A percentile compares a stretch with the other conserved stretches of the same genome.
Evolutionary conservation across 2,113 vertebrate species (phyloP).

Genomic region (cat (Felis catus)): DNA sequence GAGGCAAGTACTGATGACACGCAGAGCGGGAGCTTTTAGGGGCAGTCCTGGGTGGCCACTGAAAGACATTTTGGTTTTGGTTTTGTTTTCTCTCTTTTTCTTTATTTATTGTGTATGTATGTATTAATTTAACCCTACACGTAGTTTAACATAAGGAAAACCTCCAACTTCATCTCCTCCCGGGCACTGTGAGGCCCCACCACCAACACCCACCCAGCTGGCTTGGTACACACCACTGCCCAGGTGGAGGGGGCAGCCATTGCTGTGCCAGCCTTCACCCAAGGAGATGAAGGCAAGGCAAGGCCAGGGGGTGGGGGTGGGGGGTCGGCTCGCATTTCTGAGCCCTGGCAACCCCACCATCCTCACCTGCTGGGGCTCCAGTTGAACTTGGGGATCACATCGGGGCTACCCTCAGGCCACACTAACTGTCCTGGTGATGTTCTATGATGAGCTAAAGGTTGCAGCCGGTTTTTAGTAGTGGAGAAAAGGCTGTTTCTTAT

Average conservation of each 20-base stretch:
- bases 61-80: not conserved
- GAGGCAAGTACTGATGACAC: not conserved
- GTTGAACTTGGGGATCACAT: conserved; percentile 27
- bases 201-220: conserved; percentile 47
- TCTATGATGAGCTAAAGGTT: not conserved
- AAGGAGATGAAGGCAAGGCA: conserved; percentile 76
- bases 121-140: conserved; percentile 99
- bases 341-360: conserved; percentile 9
- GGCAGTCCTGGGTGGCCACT: not conserved
- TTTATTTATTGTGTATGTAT: conserved; percentile 70
- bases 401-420: not conserved
- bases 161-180: conserved; percentile 87
- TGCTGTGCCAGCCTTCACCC: conserved; percentile 79
- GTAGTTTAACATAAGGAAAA: conserved; percentile 95
- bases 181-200: conserved; percentile 89
- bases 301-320: conserved; percentile 16
- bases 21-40: not conserved
- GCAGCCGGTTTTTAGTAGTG: not conserved
- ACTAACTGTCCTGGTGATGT: not conserved
- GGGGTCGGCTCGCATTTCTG: conserved; percentile 83
- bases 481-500: conserved; percentile 36
- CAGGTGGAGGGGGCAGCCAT: conserved; percentile 52
- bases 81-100: too few species aligned
- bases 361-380: conserved; percentile 27
- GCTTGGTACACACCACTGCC: conserved; percentile 70